Evolutionary conservation across 2,888 invertebrate species (phyloP).

Genomic region (Trichogramma evanescens): DNA sequence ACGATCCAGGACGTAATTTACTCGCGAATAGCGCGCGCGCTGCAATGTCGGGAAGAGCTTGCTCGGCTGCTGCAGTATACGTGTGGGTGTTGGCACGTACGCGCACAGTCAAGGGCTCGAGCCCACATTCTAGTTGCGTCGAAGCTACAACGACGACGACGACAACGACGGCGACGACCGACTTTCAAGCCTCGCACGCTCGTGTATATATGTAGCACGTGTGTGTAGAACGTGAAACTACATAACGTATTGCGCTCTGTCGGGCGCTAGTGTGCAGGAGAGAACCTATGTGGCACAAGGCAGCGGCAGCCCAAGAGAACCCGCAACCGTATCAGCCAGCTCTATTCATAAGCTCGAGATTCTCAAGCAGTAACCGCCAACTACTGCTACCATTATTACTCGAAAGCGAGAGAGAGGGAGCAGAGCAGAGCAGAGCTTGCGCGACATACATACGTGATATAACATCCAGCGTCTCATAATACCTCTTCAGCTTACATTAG

Average conservation of each 20-base stretch:
- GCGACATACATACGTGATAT: too few species aligned
- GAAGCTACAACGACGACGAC: not conserved
- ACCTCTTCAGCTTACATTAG: not conserved
- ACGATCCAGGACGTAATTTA: constrained; percentile 20
- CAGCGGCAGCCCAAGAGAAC: not conserved
- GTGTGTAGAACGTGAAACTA: not conserved
- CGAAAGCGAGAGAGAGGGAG: too few species aligned
- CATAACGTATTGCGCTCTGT: constrained; percentile 9
- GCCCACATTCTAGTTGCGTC: not conserved
- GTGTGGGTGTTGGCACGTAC: constrained; percentile 3
- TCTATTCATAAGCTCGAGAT: constrained; percentile 9
- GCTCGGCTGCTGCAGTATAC: not conserved
- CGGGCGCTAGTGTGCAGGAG: not conserved
- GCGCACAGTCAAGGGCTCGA: not conserved
- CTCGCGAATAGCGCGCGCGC: constrained; percentile 19
- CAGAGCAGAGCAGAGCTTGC: too few species aligned
- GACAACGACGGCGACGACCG: constrained; percentile 6
- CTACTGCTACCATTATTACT: not conserved
- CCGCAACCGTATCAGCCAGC: not conserved
- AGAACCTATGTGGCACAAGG: too few species aligned
- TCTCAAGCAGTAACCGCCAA: not conserved
- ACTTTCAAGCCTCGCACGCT: constrained; percentile 16
- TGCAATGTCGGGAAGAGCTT: constrained; percentile 3
- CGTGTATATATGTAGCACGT: not conserved
- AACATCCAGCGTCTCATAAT: not conserved